phyloP scores from a whole-genome alignment of 2,797 vertebrate species.

The Hirundo rustica region DNA sequence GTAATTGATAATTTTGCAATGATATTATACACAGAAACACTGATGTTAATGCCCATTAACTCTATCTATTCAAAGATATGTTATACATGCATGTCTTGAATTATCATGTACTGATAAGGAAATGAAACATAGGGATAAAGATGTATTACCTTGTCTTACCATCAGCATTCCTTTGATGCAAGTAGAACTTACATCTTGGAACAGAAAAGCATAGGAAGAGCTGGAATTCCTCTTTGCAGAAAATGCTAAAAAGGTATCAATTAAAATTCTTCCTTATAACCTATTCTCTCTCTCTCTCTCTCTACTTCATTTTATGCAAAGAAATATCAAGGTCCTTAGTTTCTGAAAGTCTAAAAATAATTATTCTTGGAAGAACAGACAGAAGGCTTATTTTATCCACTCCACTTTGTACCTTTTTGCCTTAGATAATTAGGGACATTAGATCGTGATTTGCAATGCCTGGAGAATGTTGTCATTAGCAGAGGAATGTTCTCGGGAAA shows the following conservation, averaged over 20 bases:
- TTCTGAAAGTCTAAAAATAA: conserved; percentile 6
- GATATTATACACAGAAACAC: neutral
- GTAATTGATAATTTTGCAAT: neutral
- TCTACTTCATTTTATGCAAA: neutral
- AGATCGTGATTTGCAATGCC: conserved; percentile 19
- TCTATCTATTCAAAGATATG: neutral
- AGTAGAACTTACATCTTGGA: neutral
- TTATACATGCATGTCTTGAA: neutral
- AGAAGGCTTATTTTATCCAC: neutral
- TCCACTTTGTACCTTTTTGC: neutral
- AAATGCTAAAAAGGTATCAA: neutral
- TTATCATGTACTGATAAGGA: neutral
- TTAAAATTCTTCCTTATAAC: neutral
- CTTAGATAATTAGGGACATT: conserved; percentile 28
- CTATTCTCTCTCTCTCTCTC: neutral
- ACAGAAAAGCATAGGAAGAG: neutral
- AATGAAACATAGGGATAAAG: neutral
- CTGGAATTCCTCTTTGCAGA: neutral
- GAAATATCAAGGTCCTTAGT: neutral
- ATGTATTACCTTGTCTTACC: neutral
- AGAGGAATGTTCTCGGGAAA: conserved; percentile 29
- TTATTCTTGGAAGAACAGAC: neutral
- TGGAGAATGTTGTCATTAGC: conserved; percentile 34
- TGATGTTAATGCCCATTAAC: neutral
- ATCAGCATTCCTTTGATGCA: neutral